Evolutionary conservation across 2,888 invertebrate genomes (phyloP), one percentile per base, ranked within the genome.

Genomic region (Nasonovia ribisnigri): DNA sequence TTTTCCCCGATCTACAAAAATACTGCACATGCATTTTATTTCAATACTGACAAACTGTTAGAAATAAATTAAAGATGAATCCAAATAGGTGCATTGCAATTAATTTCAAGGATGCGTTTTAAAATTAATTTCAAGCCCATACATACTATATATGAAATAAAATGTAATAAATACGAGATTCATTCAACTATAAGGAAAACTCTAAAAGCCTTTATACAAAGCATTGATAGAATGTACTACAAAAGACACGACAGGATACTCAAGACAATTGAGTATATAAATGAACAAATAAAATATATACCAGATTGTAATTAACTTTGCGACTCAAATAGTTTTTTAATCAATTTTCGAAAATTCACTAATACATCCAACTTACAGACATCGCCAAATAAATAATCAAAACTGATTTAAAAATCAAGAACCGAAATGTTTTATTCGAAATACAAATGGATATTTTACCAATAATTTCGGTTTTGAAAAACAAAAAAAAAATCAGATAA

Each of bases 81-180:
- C 77, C 6, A 77, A 77, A 36, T 11, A n/a, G 67, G n/a, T 36
- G 36, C 20, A 42, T 77, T 20, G 6, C 42, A 77, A 77, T 77
- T 77, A 36, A 77, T 77, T 20, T 77, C 36, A 36, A 77, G 20
- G 42, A 36, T 77, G 8, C 77, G 8, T 36, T 77, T 77, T 36
- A 36, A 77, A 77, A 77, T 77, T 0, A 77, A 77, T 77, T 42
- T 77, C 36, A 36, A 77, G 20, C 36, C 77, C 20, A 77, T 77
- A 77, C 36, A 77, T 77, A 77, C 36, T 77, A 77, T 77, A 77
- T n/a, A n/a, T n/a, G n/a, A n/a, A n/a, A n/a, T n/a, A n/a, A n/a
- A n/a, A n/a, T 36, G 36, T 36, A 77, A 77, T 77, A 36, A 36
- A 77, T 77, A 20, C n/a, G 67, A 67, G n/a, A 67, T 67, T 36